Evolutionary conservation across 1,140 invertebrate genomes (phyloP).

Genomic region (Glossosoma conforme): DNA sequence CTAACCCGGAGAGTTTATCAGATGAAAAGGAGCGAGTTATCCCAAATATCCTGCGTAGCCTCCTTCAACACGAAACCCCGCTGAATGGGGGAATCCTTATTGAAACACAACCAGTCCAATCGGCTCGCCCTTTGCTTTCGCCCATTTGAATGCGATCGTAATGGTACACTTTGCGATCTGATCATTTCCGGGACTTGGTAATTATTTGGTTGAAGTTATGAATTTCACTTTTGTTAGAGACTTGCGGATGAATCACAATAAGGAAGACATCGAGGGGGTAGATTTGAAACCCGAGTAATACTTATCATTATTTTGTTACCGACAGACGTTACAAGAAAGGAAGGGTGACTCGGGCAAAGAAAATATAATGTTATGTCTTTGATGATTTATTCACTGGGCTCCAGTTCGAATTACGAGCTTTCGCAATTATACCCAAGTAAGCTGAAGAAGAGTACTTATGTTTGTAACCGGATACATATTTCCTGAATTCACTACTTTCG

Average conservation of each 20-base stretch:
- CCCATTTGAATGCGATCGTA: slow-evolving; percentile 16
- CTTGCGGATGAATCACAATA: slow-evolving; percentile 19
- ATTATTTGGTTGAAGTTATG: slow-evolving; percentile 22
- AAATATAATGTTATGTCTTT: slow-evolving; percentile 30
- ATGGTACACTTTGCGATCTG: slow-evolving; percentile 14
- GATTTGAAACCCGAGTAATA: slow-evolving; percentile 32
- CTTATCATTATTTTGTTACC: slow-evolving; percentile 30
- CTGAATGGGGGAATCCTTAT: neutral
- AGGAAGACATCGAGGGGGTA: slow-evolving; percentile 12
- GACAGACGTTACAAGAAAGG: slow-evolving; percentile 17
- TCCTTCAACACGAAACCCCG: too few relatives aligned
- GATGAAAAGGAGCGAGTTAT: slow-evolving; percentile 9
- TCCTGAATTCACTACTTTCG: too few relatives aligned
- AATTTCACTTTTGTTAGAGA: slow-evolving; percentile 25
- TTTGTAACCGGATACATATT: too few relatives aligned
- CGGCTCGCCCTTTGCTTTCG: slow-evolving; percentile 18
- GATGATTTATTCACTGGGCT: slow-evolving; percentile 30
- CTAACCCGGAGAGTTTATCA: slow-evolving; percentile 33
- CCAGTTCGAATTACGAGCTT: slow-evolving; percentile 14
- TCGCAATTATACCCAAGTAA: slow-evolving; percentile 17
- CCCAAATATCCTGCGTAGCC: too few relatives aligned
- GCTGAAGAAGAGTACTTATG: too few relatives aligned
- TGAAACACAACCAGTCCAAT: slow-evolving; percentile 5
- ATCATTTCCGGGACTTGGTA: slow-evolving; percentile 8
- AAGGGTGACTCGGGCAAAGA: slow-evolving; percentile 16